Percentiles rank a stretch among this genome's conserved stretches.
These are phyloP conservation scores for Aphodius granarius DNA, from an alignment of 2,888 invertebrate genomes.

Conservation along the genomic window DNA sequence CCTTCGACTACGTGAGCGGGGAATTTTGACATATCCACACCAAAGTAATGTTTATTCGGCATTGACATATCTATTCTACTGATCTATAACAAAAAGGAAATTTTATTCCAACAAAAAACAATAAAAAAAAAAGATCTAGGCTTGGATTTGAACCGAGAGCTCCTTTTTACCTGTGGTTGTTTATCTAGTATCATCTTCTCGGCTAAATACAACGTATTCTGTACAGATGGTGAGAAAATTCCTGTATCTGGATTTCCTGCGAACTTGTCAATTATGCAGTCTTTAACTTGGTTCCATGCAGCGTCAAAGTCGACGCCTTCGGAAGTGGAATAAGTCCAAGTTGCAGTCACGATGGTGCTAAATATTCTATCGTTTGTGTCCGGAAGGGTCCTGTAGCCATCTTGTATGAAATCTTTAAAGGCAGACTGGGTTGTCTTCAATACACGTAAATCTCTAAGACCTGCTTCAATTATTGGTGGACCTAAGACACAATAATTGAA, in stretches of 20 bases:
- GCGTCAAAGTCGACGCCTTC: constrained; percentile 68
- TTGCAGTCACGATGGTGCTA: constrained; percentile 74
- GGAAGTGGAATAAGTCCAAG: constrained; percentile 72
- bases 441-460: constrained; percentile 70
- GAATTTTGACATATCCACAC: constrained; percentile 75
- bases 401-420: constrained; percentile 77
- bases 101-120: background rate
- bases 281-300: constrained; percentile 70
- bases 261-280: constrained; percentile 73
- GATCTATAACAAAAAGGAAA: constrained; percentile 55
- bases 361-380: constrained; percentile 77
- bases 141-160: background rate
- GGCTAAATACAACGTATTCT: constrained; percentile 75
- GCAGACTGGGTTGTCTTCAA: constrained; percentile 82
- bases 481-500: constrained; percentile 48
- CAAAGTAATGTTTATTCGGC: constrained; percentile 82
- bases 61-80: constrained; percentile 72
- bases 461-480: constrained; percentile 65
- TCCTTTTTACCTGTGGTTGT: constrained; percentile 63
- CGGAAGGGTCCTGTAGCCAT: constrained; percentile 75
- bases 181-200: constrained; percentile 69
- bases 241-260: constrained; percentile 75
- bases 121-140: too few relatives aligned
- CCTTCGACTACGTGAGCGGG: constrained; percentile 64
- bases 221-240: constrained; percentile 76